phyloP scores from a whole-genome alignment of 2,888 invertebrate genomes.

The Hydrotaea diabolus region DNA sequence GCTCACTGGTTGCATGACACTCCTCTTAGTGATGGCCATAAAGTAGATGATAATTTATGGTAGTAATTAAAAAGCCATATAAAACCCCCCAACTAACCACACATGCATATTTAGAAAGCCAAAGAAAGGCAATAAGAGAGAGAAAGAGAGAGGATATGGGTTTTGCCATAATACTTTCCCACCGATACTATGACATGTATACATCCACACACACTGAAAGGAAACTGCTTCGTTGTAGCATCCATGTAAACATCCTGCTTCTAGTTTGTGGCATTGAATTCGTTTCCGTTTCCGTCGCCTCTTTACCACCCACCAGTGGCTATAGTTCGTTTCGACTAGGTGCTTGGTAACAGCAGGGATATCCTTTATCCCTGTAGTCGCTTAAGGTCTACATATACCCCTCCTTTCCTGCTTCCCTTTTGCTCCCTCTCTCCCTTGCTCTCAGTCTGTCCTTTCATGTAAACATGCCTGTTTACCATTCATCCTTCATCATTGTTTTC shows the following conservation, averaged over 20 bases:
- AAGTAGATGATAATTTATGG: slow-evolving; percentile 51
- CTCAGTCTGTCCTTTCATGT: neutral
- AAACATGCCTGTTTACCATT: neutral
- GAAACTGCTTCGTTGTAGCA: no score
- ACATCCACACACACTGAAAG: neutral
- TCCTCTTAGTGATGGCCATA: neutral
- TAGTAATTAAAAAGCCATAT: slow-evolving; percentile 55
- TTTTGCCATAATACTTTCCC: neutral
- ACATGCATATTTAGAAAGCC: neutral
- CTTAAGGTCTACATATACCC: neutral
- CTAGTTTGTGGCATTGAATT: neutral
- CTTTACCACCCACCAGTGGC: no score
- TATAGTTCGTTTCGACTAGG: neutral
- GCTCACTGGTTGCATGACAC: no score
- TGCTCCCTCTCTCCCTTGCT: neutral
- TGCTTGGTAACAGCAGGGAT: neutral
- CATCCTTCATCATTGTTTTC: neutral
- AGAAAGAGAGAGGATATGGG: neutral
- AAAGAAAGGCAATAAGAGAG: no score
- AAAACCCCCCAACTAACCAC: neutral
- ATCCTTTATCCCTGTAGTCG: neutral
- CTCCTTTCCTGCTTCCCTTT: neutral
- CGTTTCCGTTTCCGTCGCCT: no score
- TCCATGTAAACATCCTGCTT: neutral
- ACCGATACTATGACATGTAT: neutral